Evolutionary conservation across 2,888 invertebrate genomes (phyloP), one percentile per base, ranked within the genome.

Genomic region (Protonemura montana): DNA sequence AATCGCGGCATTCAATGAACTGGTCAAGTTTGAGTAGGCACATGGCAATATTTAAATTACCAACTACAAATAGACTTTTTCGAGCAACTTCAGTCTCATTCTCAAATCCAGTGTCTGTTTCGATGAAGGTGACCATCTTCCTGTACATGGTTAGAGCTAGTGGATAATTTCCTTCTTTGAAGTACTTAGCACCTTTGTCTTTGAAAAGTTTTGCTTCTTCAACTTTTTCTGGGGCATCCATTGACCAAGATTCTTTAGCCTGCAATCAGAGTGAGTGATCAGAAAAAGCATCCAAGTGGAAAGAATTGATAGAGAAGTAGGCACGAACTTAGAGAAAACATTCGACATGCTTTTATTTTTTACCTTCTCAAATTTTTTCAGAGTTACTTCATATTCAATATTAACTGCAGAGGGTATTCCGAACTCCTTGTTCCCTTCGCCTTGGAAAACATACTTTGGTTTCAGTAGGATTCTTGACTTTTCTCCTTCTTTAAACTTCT

Each of bases 151-250:
- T 97, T 83, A 95, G 92, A 0, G 99, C 98, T 89, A 97, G 89
- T 86, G 92, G 91, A 89, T 94, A 95, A 90, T 98, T 97, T 87
- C 93, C 94, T 0, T 93, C 93, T 91, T 97, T 98, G 90, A 98
- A 98, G 91, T 97, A 98, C 83, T 94, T 93, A 0, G 98, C 98
- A 82, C 98, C 99, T 90, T 97, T 98, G 88, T 96, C 96, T 91
- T 99, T 99, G 88, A 94, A 95, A 21, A 96, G 92, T 90, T 95
- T 95, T 0, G 97, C 95, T 90, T 97, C 96, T 87, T 95, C 95
- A 6, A 99, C 89, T 90, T 96, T 97, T 91, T 98, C 97, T 0
- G 92, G 91, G 0, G 93, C 93, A 87, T 96, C 95, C 92, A 99
- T 93, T 80, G 96, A 94, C 98, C 98, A 99, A 82, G 93, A 91